These are phyloP conservation scores for Tholera decimalis DNA, from an alignment of 2,888 invertebrate species.

Conservation along the genomic window DNA sequence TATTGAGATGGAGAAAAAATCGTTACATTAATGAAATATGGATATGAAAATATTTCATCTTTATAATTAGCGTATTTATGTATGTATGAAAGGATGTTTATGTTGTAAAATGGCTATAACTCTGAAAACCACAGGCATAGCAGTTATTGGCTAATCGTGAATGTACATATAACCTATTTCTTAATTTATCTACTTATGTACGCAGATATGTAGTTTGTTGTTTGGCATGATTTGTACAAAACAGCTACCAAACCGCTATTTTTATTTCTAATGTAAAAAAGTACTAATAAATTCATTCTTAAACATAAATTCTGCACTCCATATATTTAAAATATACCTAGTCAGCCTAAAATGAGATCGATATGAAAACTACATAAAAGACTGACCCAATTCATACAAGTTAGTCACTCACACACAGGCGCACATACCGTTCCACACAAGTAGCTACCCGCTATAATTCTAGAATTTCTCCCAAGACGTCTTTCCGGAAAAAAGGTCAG, in stretches of 20 bases:
- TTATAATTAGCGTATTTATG: neutral
- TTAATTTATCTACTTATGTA: neutral
- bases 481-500: slow-evolving; percentile 55
- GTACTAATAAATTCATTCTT: too few relatives aligned
- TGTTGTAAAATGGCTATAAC: neutral
- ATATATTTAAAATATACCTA: neutral
- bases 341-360: slow-evolving; percentile 7
- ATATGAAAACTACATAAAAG: slow-evolving; percentile 30
- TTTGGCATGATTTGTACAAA: neutral
- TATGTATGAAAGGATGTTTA: neutral
- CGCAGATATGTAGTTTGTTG: neutral
- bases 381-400: slow-evolving; percentile 40
- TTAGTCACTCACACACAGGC: slow-evolving; percentile 13
- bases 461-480: slow-evolving; percentile 41
- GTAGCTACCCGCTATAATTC: slow-evolving; percentile 28
- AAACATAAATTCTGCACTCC: too few relatives aligned
- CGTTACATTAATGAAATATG: neutral
- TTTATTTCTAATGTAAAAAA: neutral
- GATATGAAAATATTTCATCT: neutral
- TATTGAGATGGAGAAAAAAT: neutral
- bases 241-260: neutral
- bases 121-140: neutral
- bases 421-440: slow-evolving; percentile 19
- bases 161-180: neutral
- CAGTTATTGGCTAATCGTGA: neutral